Evolutionary conservation across 2,888 invertebrate species (phyloP), one percentile per base, ranked within the genome.

Genomic region (Druceiella hillmani): DNA sequence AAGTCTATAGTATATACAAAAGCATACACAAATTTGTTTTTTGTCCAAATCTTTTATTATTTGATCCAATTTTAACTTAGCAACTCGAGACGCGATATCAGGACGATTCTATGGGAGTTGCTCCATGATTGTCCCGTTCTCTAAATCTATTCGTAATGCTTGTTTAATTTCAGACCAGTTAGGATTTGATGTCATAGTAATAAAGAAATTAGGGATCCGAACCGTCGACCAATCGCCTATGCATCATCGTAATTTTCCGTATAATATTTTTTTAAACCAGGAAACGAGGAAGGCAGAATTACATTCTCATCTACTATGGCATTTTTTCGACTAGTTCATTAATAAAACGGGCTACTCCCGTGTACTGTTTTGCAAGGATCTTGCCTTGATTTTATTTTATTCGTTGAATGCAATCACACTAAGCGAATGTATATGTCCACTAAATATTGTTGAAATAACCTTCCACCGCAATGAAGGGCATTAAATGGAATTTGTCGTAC

Each of bases 171-270:
- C 51, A 17, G 38, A 45, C 51, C 51, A 53, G 26, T 46, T 46
- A 7, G 51, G 51, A 43, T 54, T 54, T 16, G 45, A 49, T 11
- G 51, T 53, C 39, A 52, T 42, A 16, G 49, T 53, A 25, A 38
- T 38, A 40, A 40, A 20, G 51, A 33, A 48, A 45, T 45, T 30
- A 45, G 46, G 28, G 36, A 40, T 25, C 48, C 44, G 44, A 44
- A 40, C 38, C 46, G 11, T 20, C 40, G 43, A 36, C 49, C 41
- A 14, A 49, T 44, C n/a, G 45, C 46, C 50, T 47, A 47, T 36
- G 47, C 45, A 44, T 47, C 49, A 36, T 46, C 38, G 42, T 39
- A 48, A 31, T 38, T 34, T 40, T 47, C 39, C 12, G 39, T 40
- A 33, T 41, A 41, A 37, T 46, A 38, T 22, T 42, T 24, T 11